Conservation (phyloP, 2,113 vertebrate genomes). For the Paraplagusia blochii region DNA sequence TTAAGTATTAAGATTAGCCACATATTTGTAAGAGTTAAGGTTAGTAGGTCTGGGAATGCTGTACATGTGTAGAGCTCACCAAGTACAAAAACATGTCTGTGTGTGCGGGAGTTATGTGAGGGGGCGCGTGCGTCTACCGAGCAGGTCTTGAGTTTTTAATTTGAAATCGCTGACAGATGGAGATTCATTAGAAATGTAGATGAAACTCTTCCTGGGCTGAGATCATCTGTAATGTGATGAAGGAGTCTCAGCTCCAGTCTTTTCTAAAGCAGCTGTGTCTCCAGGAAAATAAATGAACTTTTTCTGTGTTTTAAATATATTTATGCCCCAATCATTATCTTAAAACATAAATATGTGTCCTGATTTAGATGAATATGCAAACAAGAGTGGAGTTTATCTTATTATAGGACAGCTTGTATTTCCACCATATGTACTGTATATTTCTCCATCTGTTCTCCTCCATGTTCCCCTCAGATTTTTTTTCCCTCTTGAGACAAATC, state of each 20-base stretch:
- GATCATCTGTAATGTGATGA: slow-evolving; percentile 26
- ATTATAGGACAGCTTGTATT: slow-evolving; percentile 32
- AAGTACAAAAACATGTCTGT: background rate
- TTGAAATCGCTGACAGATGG: slow-evolving; percentile 66
- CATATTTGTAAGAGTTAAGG: too few species aligned
- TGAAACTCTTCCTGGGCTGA: slow-evolving; percentile 37
- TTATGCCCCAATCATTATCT: too few species aligned
- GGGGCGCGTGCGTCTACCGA: slow-evolving; percentile 4
- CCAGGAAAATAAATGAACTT: background rate
- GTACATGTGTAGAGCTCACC: too few species aligned
- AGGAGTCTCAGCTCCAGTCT: slow-evolving; percentile 5
- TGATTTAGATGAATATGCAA: slow-evolving; percentile 1
- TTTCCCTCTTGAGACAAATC: slow-evolving; percentile 37
- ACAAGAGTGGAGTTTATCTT: slow-evolving; percentile 1
- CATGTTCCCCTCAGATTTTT: slow-evolving; percentile 46
- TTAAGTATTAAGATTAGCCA: too few species aligned
- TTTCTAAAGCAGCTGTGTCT: background rate
- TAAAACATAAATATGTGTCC: background rate
- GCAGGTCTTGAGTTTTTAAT: slow-evolving; percentile 29
- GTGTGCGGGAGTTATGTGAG: background rate
- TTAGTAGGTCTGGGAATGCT: too few species aligned
- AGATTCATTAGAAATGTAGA: slow-evolving; percentile 34
- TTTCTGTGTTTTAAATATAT: background rate
- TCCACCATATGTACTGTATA: slow-evolving; percentile 9
- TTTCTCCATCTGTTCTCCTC: slow-evolving; percentile 27